Percentiles rank a stretch among this genome's conserved stretches.
phyloP scores from a whole-genome alignment of 2,113 vertebrate species.

The Anthoscopus minutus region DNA sequence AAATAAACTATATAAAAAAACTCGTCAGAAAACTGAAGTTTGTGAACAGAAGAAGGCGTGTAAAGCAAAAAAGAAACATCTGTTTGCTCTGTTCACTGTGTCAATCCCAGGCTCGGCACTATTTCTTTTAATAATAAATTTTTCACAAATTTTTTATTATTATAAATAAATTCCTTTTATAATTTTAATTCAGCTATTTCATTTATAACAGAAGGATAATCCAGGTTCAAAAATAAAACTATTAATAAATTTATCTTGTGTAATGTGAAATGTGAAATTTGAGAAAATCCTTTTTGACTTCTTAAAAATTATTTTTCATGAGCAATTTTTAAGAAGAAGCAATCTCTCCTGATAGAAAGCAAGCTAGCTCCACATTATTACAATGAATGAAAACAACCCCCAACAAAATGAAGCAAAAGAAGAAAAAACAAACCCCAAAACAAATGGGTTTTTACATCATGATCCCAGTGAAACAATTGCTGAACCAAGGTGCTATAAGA shows the following conservation, averaged over 20 bases:
- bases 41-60: too few relatives aligned
- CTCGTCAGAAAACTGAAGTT: too few relatives aligned
- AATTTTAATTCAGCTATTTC: too few relatives aligned
- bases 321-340: background rate
- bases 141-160: too few relatives aligned
- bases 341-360: background rate
- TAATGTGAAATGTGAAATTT: background rate
- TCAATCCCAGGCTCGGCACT: too few relatives aligned
- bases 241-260: background rate
- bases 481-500: background rate
- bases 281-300: background rate
- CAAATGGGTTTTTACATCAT: background rate
- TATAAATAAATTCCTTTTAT: too few relatives aligned
- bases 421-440: rapidly evolving
- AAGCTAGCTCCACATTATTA: background rate
- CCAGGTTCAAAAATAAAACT: background rate
- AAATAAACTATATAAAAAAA: too few relatives aligned
- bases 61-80: too few relatives aligned
- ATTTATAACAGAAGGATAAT: background rate
- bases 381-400: background rate
- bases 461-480: background rate
- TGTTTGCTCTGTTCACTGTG: too few relatives aligned
- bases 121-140: too few relatives aligned
- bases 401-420: rapidly evolving
- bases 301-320: background rate